Base-by-base conservation (phyloP, 2,888 invertebrate species). In the Mycogona germanica region DNA sequence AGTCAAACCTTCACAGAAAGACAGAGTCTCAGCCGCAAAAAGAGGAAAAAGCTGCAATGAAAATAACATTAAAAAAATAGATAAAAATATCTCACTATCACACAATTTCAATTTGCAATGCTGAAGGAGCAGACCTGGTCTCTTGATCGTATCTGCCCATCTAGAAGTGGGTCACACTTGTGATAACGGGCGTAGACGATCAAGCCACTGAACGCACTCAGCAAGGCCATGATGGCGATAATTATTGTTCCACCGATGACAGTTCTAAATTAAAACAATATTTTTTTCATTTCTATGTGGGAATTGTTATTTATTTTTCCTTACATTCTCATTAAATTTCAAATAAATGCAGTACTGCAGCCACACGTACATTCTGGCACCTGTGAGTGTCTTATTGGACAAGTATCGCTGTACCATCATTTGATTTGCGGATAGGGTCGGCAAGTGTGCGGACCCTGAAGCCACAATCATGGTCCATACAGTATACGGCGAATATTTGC, bases 361-460 rank as follows among this genome's bases (percentile, higher is more conserved):
- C n/a, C n/a, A n/a, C n/a, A n/a, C n/a, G n/a, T n/a, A 54, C 54
- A 40, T 28, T 49, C 38, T 32, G 7, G 54, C 54, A 30, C 40
- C 19, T 23, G 14, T 54, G n/a, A 54, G n/a, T 6, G 54, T 49
- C 17, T 30, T 49, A 12, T 48, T 49, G 35, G 30, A 40, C 23
- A 49, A 2, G 21, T 54, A 49, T 17, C 54, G 28, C 21, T 54
- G 54, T n/a, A 54, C 25, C 47, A 54, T 37, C 30, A 49, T n/a
- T 49, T 54, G 54, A 21, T 48, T 41, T 1, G 30, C 42, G 25
- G 12, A 21, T 19, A 49, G n/a, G n/a, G 19, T 17, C 2, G 29
- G 41, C 5, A 40, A 2, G 9, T 29, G 32, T 14, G 38, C 30
- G 21, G 29, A 12, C 2, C 28, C 41, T 28, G 26, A 32, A 30